phyloP scores from a whole-genome alignment of 2,797 vertebrate genomes.

The Acomys russatus region DNA sequence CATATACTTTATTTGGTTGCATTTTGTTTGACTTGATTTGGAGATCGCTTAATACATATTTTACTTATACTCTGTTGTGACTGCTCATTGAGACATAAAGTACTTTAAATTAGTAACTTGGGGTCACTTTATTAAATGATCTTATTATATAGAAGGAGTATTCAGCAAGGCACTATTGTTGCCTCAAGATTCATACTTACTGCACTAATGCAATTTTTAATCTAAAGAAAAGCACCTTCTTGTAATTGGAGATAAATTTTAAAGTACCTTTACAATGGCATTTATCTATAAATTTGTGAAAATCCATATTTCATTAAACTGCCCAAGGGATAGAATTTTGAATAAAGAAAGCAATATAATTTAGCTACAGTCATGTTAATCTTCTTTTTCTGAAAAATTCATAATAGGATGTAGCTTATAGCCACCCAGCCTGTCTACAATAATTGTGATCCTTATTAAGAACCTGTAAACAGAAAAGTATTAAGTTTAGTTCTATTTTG shows the following conservation, averaged over 20 bases:
- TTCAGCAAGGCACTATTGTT: slow-evolving; percentile 18
- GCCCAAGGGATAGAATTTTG: slow-evolving; percentile 61
- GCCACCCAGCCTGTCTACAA: slow-evolving; percentile 61
- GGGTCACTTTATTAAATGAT: slow-evolving; percentile 49
- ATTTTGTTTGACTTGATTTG: slow-evolving; percentile 23
- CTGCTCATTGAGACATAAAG: neutral
- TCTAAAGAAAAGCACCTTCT: slow-evolving; percentile 47
- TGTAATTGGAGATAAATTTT: slow-evolving; percentile 83
- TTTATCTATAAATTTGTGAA: slow-evolving; percentile 68
- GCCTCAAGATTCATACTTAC: slow-evolving; percentile 67
- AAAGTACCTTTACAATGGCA: slow-evolving; percentile 80
- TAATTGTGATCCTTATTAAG: slow-evolving; percentile 79
- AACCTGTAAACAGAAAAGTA: slow-evolving; percentile 76
- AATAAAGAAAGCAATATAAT: slow-evolving; percentile 82
- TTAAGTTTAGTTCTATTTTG: slow-evolving; percentile 74
- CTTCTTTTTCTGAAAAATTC: slow-evolving; percentile 71
- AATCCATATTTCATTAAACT: slow-evolving; percentile 83
- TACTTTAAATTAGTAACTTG: slow-evolving; percentile 40
- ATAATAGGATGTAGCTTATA: slow-evolving; percentile 75
- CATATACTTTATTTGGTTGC: slow-evolving; percentile 13
- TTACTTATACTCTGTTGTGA: neutral
- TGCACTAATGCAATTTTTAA: slow-evolving; percentile 6
- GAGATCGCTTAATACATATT: neutral
- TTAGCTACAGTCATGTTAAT: slow-evolving; percentile 78
- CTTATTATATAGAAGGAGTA: neutral